Conservation (phyloP, 2,797 vertebrate genomes). For the Lagocephalus sceleratus region DNA sequence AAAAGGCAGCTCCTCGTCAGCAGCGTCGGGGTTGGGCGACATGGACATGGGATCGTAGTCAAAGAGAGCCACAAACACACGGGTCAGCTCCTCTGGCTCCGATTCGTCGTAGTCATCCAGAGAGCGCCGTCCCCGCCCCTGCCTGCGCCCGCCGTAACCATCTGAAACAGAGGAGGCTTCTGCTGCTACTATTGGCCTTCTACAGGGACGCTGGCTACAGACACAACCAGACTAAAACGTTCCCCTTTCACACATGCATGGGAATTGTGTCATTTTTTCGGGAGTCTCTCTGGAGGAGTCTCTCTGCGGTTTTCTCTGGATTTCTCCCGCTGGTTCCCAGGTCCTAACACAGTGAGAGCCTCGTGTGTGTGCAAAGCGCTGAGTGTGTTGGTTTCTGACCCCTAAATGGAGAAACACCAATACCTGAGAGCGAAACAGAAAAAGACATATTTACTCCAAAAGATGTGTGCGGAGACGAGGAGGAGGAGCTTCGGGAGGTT, state of each 20-base stretch:
- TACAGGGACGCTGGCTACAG: conserved; percentile 62
- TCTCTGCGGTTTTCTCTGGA: too few relatives aligned
- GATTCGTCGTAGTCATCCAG: conserved; percentile 89
- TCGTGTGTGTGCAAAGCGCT: too few relatives aligned
- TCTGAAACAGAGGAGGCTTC: conserved; percentile 80
- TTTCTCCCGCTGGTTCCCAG: too few relatives aligned
- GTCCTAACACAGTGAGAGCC: too few relatives aligned
- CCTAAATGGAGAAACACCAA: too few relatives aligned
- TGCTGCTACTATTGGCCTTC: conserved; percentile 70
- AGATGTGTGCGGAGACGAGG: too few relatives aligned
- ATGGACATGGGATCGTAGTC: conserved; percentile 96
- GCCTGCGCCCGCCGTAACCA: conserved; percentile 81
- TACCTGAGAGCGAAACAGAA: too few relatives aligned
- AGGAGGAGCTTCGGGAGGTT: too few relatives aligned
- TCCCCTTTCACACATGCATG: conserved; percentile 66
- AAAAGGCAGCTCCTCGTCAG: conserved; percentile 94
- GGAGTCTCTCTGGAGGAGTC: too few relatives aligned
- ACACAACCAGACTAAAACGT: conserved; percentile 66
- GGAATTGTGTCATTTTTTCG: conserved; percentile 22
- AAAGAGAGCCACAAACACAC: conserved; percentile 96
- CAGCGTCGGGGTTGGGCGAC: conserved; percentile 97
- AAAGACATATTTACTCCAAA: too few relatives aligned
- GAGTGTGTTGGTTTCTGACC: too few relatives aligned
- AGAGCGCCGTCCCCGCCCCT: conserved; percentile 77
- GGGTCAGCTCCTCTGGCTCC: conserved; percentile 83